phyloP scores from a whole-genome alignment of 2,113 vertebrate species.

The Eudyptes chrysolophus region DNA sequence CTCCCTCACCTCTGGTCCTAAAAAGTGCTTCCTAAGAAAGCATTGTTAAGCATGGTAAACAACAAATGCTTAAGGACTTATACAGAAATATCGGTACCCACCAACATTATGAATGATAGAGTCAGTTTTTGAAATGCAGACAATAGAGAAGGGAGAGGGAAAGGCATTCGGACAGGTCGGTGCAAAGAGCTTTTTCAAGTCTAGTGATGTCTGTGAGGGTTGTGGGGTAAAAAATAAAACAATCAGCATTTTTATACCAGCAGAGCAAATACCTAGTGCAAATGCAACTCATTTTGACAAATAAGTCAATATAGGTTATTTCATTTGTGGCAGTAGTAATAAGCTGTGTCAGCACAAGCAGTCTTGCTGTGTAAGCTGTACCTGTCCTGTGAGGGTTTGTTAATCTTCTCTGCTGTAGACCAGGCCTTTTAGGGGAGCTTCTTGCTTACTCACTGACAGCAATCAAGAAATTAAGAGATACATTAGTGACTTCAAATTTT shows the following conservation, averaged over 20 bases:
- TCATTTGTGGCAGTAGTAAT: not conserved
- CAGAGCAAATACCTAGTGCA: not conserved
- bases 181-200: not conserved
- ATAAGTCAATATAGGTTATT: conserved; percentile 5
- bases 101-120: not conserved
- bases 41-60: not conserved
- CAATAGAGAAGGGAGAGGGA: not conserved
- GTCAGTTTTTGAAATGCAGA: not conserved
- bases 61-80: not conserved
- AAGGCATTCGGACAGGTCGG: fast-evolving
- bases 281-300: not conserved
- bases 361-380: not conserved
- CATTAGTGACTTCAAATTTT: not conserved
- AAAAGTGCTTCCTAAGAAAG: not conserved
- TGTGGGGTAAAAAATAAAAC: not conserved
- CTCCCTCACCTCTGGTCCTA: not conserved
- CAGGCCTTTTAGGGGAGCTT: not conserved
- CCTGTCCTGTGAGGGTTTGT: not conserved
- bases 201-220: not conserved
- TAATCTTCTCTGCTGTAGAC: not conserved
- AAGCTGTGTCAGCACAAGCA: not conserved
- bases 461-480: not conserved
- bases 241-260: not conserved
- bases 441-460: not conserved
- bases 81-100: not conserved